Conservation (phyloP, 2,888 invertebrate genomes). For the Argyresthia goedartella region DNA sequence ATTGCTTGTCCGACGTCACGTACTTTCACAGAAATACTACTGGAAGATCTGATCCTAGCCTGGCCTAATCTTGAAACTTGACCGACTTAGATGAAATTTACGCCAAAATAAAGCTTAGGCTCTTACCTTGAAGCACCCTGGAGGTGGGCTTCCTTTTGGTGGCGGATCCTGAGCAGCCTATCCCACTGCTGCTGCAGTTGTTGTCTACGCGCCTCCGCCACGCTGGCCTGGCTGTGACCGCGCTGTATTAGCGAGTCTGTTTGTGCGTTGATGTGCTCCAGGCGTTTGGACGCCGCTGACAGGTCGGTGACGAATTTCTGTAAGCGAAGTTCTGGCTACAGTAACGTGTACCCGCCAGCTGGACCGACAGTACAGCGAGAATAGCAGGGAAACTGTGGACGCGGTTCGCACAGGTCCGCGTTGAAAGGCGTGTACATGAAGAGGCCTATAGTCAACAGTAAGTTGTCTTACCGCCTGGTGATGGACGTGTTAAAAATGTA, state of each 20-base stretch:
- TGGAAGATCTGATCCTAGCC: no score
- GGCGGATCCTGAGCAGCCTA: slow-evolving; percentile 85
- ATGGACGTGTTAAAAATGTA: no score
- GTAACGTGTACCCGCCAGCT: background rate
- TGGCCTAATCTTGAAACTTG: no score
- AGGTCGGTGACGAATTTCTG: slow-evolving; percentile 95
- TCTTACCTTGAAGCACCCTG: slow-evolving; percentile 86
- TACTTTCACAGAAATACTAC: no score
- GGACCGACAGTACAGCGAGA: no score
- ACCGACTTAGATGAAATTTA: no score
- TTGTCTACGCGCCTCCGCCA: slow-evolving; percentile 76
- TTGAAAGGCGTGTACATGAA: no score
- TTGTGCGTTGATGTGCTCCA: slow-evolving; percentile 89
- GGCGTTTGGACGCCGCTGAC: slow-evolving; percentile 91
- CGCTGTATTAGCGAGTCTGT: slow-evolving; percentile 87
- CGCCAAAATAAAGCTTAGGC: slow-evolving; percentile 44
- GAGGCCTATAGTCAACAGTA: no score
- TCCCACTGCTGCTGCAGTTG: slow-evolving; percentile 94
- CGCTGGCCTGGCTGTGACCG: slow-evolving; percentile 82
- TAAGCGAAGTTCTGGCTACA: no score
- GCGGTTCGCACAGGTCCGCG: no score
- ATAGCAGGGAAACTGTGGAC: no score
- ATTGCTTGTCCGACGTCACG: slow-evolving; percentile 90
- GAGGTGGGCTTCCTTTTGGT: slow-evolving; percentile 90
- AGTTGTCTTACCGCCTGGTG: no score